Percentiles rank a stretch among this genome's conserved stretches.
Conservation (phyloP, 2,797 vertebrate species). For the Helostoma temminkii region DNA sequence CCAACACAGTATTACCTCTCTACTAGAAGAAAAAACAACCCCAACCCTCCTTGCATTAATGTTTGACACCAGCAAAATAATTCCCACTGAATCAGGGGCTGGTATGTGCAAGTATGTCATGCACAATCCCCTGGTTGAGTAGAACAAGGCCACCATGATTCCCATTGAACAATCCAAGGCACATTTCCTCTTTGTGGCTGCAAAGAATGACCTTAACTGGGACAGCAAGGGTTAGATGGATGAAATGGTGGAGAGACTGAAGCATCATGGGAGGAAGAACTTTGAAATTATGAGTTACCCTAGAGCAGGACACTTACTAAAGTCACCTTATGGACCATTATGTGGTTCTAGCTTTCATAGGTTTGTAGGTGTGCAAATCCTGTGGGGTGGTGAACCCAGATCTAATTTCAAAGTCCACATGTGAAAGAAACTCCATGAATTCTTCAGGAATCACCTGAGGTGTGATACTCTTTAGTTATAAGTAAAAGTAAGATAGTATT, state of each 20-base stretch:
- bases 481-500: too few species aligned
- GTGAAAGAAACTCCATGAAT: slow-evolving; percentile 73
- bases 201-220: slow-evolving; percentile 87
- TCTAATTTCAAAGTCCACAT: slow-evolving; percentile 72
- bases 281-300: slow-evolving; percentile 66
- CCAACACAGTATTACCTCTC: slow-evolving; percentile 77
- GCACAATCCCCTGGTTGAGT: slow-evolving; percentile 61
- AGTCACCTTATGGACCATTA: slow-evolving; percentile 71
- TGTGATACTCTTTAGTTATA: too few species aligned
- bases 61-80: slow-evolving; percentile 1
- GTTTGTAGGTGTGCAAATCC: rapidly evolving
- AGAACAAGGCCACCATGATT: slow-evolving; percentile 75
- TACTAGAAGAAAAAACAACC: slow-evolving; percentile 69
- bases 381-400: slow-evolving; percentile 72
- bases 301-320: slow-evolving; percentile 76
- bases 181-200: slow-evolving; percentile 86
- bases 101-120: rapidly evolving
- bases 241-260: slow-evolving; percentile 73
- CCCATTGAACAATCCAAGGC: slow-evolving; percentile 85
- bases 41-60: slow-evolving; percentile 59
- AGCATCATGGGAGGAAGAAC: slow-evolving; percentile 62
- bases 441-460: slow-evolving; percentile 62
- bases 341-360: slow-evolving; percentile 56
- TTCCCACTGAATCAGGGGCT: slow-evolving; percentile 43
- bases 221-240: slow-evolving; percentile 74